Percentiles rank a stretch among this genome's conserved stretches.
These are phyloP conservation scores for Idaea straminata DNA, from an alignment of 2,888 invertebrate species.

Conservation along the genomic window DNA sequence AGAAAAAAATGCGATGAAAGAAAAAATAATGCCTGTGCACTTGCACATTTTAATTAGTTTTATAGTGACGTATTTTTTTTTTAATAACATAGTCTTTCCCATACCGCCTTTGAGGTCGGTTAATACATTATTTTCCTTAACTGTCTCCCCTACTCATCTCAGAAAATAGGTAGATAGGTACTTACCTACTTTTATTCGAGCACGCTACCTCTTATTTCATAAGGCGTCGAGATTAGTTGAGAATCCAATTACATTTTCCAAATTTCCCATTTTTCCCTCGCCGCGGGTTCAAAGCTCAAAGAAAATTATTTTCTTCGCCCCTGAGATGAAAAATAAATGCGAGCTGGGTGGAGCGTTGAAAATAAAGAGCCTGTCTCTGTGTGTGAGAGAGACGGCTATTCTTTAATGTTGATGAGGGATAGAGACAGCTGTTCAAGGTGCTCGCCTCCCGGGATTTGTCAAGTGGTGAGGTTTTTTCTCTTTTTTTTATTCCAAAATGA, in stretches of 20 bases:
- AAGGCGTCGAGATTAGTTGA: constrained; percentile 72
- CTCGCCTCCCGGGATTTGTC: constrained; percentile 52
- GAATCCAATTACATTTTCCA: constrained; percentile 78
- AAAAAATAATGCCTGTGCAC: too few species aligned
- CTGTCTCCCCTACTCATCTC: not conserved
- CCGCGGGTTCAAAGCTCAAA: constrained; percentile 74
- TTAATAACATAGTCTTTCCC: not conserved
- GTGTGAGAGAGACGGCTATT: constrained; percentile 41
- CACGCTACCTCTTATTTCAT: constrained; percentile 59
- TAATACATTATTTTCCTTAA: not conserved
- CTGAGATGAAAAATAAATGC: constrained; percentile 78
- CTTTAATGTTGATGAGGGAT: constrained; percentile 29
- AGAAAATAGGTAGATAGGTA: not conserved
- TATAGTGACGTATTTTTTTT: too few species aligned
- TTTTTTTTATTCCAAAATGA: constrained; percentile 52
- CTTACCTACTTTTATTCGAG: constrained; percentile 50
- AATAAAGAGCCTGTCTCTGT: constrained; percentile 39
- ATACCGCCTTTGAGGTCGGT: not conserved
- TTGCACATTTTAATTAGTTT: too few species aligned
- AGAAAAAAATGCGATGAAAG: too few species aligned
- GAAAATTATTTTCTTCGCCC: constrained; percentile 77
- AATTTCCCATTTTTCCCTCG: constrained; percentile 73
- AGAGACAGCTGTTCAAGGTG: constrained; percentile 34
- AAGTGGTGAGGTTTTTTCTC: constrained; percentile 48
- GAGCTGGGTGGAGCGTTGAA: constrained; percentile 43